Conservation (phyloP, 2,113 vertebrate genomes). For the Lycocorax pyrrhopterus region DNA sequence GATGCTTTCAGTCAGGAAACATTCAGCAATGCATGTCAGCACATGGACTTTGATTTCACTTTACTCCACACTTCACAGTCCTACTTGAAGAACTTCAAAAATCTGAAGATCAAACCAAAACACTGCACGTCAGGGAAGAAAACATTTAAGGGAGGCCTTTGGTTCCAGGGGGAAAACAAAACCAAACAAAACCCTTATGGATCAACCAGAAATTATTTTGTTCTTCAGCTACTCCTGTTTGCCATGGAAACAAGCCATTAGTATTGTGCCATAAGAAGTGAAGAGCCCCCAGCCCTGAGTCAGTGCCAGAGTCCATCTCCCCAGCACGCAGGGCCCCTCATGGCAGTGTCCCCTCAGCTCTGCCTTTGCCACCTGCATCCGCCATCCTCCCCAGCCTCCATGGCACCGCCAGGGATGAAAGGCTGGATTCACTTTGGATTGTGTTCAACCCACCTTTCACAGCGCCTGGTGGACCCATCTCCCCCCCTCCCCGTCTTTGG, state of each 20-base stretch:
- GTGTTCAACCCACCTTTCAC: neutral
- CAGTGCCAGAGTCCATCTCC: neutral
- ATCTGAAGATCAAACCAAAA: neutral
- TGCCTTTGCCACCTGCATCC: neutral
- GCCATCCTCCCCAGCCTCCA: neutral
- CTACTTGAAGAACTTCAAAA: neutral
- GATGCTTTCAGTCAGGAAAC: neutral
- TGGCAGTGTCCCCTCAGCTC: neutral
- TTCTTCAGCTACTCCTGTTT: neutral
- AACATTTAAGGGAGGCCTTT: neutral
- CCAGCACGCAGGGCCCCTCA: accelerated
- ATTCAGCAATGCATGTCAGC: neutral
- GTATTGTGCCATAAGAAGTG: neutral
- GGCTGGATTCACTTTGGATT: neutral
- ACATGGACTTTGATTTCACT: accelerated
- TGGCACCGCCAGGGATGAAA: neutral
- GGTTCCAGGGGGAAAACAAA: neutral
- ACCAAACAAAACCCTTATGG: neutral
- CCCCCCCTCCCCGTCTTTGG: neutral
- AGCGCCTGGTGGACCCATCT: accelerated
- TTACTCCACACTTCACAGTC: neutral
- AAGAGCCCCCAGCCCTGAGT: neutral
- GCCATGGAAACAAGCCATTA: neutral
- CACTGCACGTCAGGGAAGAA: accelerated
- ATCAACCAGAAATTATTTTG: neutral